Percentiles rank a stretch among this genome's conserved stretches.
Conservation (phyloP, 2,888 invertebrate species). For the Dusona sp. region DNA sequence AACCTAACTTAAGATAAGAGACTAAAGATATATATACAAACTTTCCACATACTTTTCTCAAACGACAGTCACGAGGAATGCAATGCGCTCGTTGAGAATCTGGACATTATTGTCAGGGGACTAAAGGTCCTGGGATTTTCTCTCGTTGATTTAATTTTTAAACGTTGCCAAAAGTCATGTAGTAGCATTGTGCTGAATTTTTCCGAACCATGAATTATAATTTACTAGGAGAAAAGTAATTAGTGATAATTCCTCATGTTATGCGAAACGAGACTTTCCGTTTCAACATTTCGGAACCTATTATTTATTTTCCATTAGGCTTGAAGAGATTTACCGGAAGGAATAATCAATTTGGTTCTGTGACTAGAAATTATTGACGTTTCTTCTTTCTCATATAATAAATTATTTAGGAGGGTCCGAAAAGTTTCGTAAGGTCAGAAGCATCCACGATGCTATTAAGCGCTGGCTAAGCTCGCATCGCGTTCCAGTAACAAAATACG, state of each 20-base stretch:
- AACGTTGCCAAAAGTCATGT: neutral
- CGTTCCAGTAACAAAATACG: conserved; percentile 20
- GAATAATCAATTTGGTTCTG: neutral
- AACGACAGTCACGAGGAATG: conserved; percentile 13
- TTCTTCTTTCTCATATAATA: neutral
- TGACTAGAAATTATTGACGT: neutral
- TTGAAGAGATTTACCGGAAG: neutral
- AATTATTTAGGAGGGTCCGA: neutral
- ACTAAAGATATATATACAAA: conserved; percentile 23
- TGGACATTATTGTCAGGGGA: neutral
- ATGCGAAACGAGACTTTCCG: neutral
- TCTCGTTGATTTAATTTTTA: conserved; percentile 4
- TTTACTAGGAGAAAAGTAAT: neutral
- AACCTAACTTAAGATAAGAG: conserved; percentile 43
- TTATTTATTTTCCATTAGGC: conserved; percentile 7
- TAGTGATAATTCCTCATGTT: neutral
- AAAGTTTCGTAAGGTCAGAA: neutral
- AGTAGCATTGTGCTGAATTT: neutral
- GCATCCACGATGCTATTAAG: neutral
- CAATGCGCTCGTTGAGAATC: neutral
- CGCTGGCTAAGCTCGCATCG: neutral
- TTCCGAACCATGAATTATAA: neutral
- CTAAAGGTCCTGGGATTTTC: neutral
- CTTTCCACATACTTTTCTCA: conserved; percentile 14
- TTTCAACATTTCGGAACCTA: neutral